Conservation (phyloP, 1,140 invertebrate species). For the Akabosia matsudoensis region DNA sequence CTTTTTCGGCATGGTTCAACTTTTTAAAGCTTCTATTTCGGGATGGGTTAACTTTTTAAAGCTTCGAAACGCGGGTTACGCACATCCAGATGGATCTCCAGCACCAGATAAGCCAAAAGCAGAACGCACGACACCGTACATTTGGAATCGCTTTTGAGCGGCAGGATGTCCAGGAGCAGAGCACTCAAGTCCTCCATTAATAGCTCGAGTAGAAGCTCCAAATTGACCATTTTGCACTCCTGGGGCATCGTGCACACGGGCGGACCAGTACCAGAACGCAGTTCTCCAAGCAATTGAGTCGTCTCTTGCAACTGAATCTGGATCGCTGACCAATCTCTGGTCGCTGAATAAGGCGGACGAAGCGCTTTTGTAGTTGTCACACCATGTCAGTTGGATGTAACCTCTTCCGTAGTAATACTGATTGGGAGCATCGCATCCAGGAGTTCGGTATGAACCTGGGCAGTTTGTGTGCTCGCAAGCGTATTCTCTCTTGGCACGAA, state of each 20-base stretch:
- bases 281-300: conserved; percentile 30
- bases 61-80: not conserved
- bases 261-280: conserved; percentile 35
- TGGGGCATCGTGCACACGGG: conserved; percentile 23
- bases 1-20: too few relatives aligned
- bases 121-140: conserved; percentile 25
- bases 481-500: conserved; percentile 36
- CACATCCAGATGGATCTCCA: conserved; percentile 33
- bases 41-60: too few relatives aligned
- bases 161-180: not conserved
- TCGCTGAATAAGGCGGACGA: conserved; percentile 24
- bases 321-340: conserved; percentile 20
- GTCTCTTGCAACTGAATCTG: conserved; percentile 33
- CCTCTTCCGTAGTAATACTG: conserved; percentile 37
- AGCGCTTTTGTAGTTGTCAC: conserved; percentile 31
- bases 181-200: conserved; percentile 36
- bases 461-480: conserved; percentile 33
- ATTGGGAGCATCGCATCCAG: conserved; percentile 27
- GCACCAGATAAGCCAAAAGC: conserved; percentile 35
- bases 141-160: conserved; percentile 28
- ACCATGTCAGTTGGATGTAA: conserved; percentile 42
- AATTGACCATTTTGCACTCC: conserved; percentile 32
- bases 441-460: conserved; percentile 11
- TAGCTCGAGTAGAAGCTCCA: conserved; percentile 32
- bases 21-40: too few relatives aligned